These are phyloP conservation scores for Drosophila planitibia DNA, from an alignment of 2,888 invertebrate species.

Conservation along the genomic window DNA sequence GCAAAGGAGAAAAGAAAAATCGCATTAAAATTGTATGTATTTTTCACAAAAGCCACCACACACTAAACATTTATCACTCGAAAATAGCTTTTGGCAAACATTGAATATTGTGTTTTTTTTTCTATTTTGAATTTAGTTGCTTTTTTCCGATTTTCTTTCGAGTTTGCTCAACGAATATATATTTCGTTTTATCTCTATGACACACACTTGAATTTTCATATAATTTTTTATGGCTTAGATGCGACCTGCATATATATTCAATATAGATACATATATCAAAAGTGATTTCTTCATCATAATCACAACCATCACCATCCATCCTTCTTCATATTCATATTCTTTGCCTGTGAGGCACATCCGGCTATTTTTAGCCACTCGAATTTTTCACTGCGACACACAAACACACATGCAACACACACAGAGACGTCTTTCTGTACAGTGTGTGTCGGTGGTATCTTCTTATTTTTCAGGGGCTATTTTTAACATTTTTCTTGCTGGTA, in stretches of 20 bases:
- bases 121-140: conserved; percentile 13
- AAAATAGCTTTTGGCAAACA: conserved; percentile 50
- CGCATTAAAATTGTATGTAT: conserved; percentile 34
- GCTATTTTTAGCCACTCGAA: conserved; percentile 71
- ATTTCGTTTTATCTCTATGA: conserved; percentile 33
- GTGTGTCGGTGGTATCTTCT: conserved; percentile 77
- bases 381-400: conserved; percentile 74
- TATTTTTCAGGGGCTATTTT: conserved; percentile 82
- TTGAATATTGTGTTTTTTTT: conserved; percentile 16
- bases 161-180: conserved; percentile 32
- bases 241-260: conserved; percentile 32
- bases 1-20: conserved; percentile 38
- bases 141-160: conserved; percentile 37
- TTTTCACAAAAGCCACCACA: conserved; percentile 16
- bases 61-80: conserved; percentile 47
- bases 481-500: conserved; percentile 62
- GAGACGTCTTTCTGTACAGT: conserved; percentile 31
- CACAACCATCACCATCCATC: conserved; percentile 50
- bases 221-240: conserved; percentile 20
- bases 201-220: conserved; percentile 38
- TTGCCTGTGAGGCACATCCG: conserved; percentile 62
- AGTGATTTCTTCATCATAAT: conserved; percentile 43
- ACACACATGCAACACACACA: conserved; percentile 45
- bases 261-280: conserved; percentile 38
- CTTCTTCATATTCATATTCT: conserved; percentile 69